These are phyloP conservation scores for Arion vulgaris DNA, from an alignment of 1,140 invertebrate species.

Conservation along the genomic window DNA sequence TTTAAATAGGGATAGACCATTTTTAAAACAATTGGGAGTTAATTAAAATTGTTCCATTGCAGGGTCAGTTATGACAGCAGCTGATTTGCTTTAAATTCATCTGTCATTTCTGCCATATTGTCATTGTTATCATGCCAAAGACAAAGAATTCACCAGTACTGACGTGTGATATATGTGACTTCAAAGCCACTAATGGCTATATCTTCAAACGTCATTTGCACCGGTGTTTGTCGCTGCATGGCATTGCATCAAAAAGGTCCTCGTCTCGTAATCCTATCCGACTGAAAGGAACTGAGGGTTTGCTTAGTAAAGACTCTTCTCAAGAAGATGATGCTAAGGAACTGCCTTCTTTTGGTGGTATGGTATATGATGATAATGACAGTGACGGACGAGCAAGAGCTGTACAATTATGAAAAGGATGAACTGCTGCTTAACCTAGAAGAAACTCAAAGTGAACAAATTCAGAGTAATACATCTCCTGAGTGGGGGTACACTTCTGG, in stretches of 20 bases:
- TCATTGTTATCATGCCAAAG: constrained; percentile 14
- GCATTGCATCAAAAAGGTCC: constrained; percentile 31
- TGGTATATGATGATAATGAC: background rate
- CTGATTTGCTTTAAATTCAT: background rate
- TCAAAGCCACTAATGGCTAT: constrained; percentile 32
- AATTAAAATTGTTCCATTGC: background rate
- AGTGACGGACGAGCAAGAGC: background rate
- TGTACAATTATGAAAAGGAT: background rate
- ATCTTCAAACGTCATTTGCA: constrained; percentile 36
- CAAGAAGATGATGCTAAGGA: background rate
- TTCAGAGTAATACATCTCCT: background rate
- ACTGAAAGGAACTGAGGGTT: constrained; percentile 27
- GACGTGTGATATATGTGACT: constrained; percentile 35
- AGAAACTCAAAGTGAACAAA: background rate
- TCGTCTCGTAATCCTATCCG: constrained; percentile 19
- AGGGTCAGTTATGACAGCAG: background rate
- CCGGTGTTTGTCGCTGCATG: constrained; percentile 25
- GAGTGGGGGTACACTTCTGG: background rate
- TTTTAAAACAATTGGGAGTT: too few relatives aligned
- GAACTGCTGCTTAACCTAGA: constrained; percentile 11
- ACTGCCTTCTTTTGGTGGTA: background rate
- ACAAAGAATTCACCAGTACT: constrained; percentile 6
- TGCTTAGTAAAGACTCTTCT: constrained; percentile 11
- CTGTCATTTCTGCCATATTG: background rate
- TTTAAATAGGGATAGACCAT: too few relatives aligned